Evolutionary conservation across 2,113 vertebrate species (phyloP).

Genomic region (Pelusios castaneus): DNA sequence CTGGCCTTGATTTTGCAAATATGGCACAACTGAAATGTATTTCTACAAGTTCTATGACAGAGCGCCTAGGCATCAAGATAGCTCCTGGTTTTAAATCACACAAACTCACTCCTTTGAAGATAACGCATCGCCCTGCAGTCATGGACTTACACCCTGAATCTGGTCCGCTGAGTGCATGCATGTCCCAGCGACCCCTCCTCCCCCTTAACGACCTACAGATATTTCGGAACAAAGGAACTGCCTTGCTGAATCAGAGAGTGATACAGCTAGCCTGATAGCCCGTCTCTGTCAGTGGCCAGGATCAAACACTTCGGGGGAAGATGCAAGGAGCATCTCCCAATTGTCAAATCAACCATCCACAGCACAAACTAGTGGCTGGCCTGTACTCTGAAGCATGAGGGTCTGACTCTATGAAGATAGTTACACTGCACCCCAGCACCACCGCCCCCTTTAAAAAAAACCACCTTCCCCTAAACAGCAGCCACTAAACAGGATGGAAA

Average conservation of each 20-base stretch:
- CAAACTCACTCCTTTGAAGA: neutral
- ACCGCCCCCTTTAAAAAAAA: neutral
- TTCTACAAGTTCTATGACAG: conserved; percentile 24
- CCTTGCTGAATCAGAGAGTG: neutral
- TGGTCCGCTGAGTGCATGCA: neutral
- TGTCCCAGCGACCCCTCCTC: neutral
- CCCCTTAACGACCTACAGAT: neutral
- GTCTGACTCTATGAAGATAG: neutral
- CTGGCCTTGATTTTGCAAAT: neutral
- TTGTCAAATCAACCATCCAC: neutral
- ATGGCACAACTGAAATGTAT: conserved; percentile 13
- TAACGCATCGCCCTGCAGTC: neutral
- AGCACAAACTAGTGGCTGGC: neutral
- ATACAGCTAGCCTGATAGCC: neutral
- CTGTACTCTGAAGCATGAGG: neutral
- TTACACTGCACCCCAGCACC: neutral
- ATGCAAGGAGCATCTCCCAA: neutral
- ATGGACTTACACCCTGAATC: neutral
- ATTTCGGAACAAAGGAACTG: neutral
- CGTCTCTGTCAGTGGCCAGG: neutral
- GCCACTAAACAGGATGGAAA: neutral
- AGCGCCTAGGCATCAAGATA: neutral
- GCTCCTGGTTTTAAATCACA: neutral
- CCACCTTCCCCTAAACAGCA: neutral
- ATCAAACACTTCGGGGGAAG: neutral